Evolutionary conservation across 2,888 invertebrate genomes (phyloP).

Genomic region (Mermis nigrescens): DNA sequence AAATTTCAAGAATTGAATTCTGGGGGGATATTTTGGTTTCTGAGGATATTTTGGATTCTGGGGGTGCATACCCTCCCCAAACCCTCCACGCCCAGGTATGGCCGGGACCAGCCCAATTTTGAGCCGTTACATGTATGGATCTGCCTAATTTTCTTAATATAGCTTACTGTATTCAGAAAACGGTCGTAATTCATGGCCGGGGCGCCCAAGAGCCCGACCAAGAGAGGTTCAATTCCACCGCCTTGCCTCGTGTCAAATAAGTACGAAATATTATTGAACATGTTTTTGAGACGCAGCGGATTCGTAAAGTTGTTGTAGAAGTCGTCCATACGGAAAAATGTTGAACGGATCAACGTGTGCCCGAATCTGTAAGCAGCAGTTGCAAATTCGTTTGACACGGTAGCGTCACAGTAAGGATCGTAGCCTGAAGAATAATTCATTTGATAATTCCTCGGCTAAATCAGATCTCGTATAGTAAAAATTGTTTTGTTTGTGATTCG

Average conservation of each 20-base stretch:
- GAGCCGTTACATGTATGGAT: too few species aligned
- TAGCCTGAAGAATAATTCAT: slow-evolving; percentile 35
- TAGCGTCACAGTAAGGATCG: slow-evolving; percentile 49
- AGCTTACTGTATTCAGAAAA: slow-evolving; percentile 13
- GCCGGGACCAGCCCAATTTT: too few species aligned
- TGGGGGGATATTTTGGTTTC: too few species aligned
- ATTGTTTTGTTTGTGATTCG: too few species aligned
- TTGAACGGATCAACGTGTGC: slow-evolving; percentile 55
- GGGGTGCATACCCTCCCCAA: too few species aligned
- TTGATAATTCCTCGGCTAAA: neutral
- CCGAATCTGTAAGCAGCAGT: slow-evolving; percentile 45
- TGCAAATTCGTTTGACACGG: slow-evolving; percentile 64
- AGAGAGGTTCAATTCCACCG: slow-evolving; percentile 30
- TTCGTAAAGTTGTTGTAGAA: slow-evolving; percentile 14
- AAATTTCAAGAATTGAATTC: too few species aligned
- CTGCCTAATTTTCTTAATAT: too few species aligned
- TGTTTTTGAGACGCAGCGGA: slow-evolving; percentile 12
- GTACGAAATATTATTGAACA: slow-evolving; percentile 24
- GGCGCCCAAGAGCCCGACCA: slow-evolving; percentile 30
- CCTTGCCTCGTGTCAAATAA: slow-evolving; percentile 22
- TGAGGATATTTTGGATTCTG: too few species aligned
- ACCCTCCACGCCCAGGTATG: too few species aligned
- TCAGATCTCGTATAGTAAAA: too few species aligned
- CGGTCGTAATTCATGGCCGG: slow-evolving; percentile 28
- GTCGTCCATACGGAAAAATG: slow-evolving; percentile 44